Evolutionary conservation across 2,797 vertebrate genomes (phyloP), one percentile per base, ranked within the genome.

Genomic region (Bryconaethiops microstoma): DNA sequence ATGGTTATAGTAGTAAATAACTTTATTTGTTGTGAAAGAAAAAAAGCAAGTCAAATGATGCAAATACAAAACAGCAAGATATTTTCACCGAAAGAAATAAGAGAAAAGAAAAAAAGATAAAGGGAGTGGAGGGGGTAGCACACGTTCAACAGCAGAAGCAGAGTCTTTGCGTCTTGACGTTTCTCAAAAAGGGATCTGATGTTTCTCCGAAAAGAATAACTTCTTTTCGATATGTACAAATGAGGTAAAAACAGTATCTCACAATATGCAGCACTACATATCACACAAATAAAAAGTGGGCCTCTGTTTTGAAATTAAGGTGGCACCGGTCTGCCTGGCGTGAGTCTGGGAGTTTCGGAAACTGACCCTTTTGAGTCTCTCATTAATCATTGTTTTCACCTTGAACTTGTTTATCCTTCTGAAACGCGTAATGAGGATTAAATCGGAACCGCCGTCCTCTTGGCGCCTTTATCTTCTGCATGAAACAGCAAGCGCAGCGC

Each of bases 221-320:
- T 77, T 82, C 79, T 82, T 84, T 88, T 92, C 85, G 88, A 83
- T 92, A 92, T 94, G 91, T 93, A 94, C 93, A 94, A 91, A 93
- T 91, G 88, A 93, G 91, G 93, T 94, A 93, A 93, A 93, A 93
- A 91, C 90, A 91, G 90, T 83, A 90, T 88, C 89, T 90, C 90
- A 92, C 88, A 92, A 92, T 86, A 86, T 85, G 89, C 82, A 85
- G 74, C 78, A 88, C 79, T 90, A 88, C 89, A 91, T 91, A 93
- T 86, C 89, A 92, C 89, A 93, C 90, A 92, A 93, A 89, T 91
- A 82, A 88, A 85, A 91, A 87, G 87, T 90, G 91, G 89, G 90
- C 2, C 79, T 87, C 85, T 88, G 91, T 13, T 90, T 88, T 90
- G 89, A 91, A 89, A 92, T 91, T 85, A 86, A 89, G 81, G 85